Evolutionary conservation across 2,113 vertebrate genomes (phyloP).

Genomic region (Eretmochelys imbricata): DNA sequence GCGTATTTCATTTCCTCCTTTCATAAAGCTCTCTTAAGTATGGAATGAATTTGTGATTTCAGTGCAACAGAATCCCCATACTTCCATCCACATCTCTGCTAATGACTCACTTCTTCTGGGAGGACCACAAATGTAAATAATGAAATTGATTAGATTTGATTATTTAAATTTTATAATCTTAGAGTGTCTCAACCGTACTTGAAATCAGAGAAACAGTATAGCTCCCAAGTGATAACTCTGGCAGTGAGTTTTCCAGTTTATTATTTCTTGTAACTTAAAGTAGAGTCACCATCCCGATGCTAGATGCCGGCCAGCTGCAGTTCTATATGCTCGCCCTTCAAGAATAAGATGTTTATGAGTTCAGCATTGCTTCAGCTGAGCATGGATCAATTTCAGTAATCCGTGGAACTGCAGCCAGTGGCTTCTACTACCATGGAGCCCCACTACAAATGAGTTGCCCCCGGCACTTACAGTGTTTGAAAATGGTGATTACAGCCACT

Average conservation of each 20-base stretch:
- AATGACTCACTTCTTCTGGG: not conserved
- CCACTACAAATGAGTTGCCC: not conserved
- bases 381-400: not conserved
- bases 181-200: not conserved
- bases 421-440: accelerated
- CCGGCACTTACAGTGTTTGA: not conserved
- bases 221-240: not conserved
- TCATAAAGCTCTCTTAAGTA: not conserved
- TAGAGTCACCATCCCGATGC: not conserved
- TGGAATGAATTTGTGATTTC: not conserved
- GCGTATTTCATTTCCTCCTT: not conserved
- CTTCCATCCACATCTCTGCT: not conserved
- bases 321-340: not conserved
- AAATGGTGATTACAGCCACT: not conserved
- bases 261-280: not conserved
- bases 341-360: not conserved
- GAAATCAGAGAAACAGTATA: not conserved
- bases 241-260: not conserved
- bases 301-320: not conserved
- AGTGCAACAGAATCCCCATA: accelerated
- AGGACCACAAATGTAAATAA: not conserved
- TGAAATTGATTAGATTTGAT: not conserved
- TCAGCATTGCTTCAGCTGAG: not conserved
- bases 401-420: not conserved
- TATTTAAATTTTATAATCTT: not conserved